These are phyloP conservation scores for Drosophila formosana DNA, from an alignment of 2,888 invertebrate species.

Conservation along the genomic window DNA sequence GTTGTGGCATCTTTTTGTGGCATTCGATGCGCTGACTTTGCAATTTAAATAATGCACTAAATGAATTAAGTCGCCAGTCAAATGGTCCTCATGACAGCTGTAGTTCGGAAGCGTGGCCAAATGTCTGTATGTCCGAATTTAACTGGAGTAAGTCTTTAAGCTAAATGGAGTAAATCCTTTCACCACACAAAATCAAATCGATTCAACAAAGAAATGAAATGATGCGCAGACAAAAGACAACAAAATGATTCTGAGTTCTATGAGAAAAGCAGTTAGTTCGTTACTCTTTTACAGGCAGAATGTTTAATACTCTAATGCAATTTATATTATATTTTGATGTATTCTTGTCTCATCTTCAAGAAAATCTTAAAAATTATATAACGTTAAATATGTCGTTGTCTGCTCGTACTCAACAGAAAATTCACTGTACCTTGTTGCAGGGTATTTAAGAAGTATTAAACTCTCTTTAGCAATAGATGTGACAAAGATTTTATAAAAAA, in stretches of 20 bases:
- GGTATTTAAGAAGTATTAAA: slow-evolving; percentile 33
- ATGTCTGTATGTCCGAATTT: slow-evolving; percentile 15
- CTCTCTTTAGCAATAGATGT: slow-evolving; percentile 34
- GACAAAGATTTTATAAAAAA: slow-evolving; percentile 45
- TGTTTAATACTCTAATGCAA: slow-evolving; percentile 3
- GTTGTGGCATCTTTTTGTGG: slow-evolving; percentile 34
- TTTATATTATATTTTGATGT: too few relatives aligned
- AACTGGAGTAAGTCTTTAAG: slow-evolving; percentile 58
- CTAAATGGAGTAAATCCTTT: slow-evolving; percentile 76
- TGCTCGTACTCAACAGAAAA: not conserved
- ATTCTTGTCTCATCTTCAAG: too few relatives aligned
- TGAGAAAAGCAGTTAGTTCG: slow-evolving; percentile 1
- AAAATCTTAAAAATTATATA: too few relatives aligned
- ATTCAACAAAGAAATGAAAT: slow-evolving; percentile 76
- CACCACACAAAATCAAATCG: slow-evolving; percentile 70
- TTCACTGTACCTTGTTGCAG: not conserved
- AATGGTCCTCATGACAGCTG: slow-evolving; percentile 16
- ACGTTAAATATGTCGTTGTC: too few relatives aligned
- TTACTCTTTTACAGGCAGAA: not conserved
- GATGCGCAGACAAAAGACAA: slow-evolving; percentile 69
- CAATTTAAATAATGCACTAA: slow-evolving; percentile 75
- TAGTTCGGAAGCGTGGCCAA: slow-evolving; percentile 9
- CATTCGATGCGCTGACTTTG: slow-evolving; percentile 46
- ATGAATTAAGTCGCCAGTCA: slow-evolving; percentile 59
- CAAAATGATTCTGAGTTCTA: slow-evolving; percentile 39